A percentile compares a stretch with the other conserved stretches of the same genome.
Evolutionary conservation across 1,140 invertebrate species (phyloP).

Genomic region (Sinella curviseta): DNA sequence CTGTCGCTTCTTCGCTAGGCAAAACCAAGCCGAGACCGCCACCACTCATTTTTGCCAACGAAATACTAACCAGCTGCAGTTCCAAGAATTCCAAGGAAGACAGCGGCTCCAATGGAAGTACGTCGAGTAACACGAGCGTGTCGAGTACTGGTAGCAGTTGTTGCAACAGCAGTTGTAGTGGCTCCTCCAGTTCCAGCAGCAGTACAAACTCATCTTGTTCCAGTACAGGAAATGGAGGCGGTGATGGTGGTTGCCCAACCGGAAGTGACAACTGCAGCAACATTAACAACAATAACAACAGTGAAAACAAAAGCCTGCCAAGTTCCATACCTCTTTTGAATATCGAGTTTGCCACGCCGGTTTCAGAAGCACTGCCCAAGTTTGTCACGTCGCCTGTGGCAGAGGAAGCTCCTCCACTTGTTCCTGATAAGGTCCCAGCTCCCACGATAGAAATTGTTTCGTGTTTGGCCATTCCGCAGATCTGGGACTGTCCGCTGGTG

Average conservation of each 20-base stretch:
- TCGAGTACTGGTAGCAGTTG: neutral
- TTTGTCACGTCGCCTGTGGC: neutral
- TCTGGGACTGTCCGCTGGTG: slow-evolving; percentile 63
- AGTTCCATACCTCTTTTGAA: slow-evolving; percentile 37
- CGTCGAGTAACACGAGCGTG: neutral
- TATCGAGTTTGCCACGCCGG: slow-evolving; percentile 44
- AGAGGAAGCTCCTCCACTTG: slow-evolving; percentile 50
- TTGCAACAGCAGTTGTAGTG: neutral
- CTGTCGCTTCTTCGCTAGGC: slow-evolving; percentile 33
- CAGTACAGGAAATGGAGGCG: neutral
- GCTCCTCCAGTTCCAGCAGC: neutral
- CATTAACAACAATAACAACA: too few relatives aligned
- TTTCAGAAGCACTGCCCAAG: slow-evolving; percentile 10
- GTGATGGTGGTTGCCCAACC: neutral
- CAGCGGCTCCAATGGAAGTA: neutral
- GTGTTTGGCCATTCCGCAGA: slow-evolving; percentile 63
- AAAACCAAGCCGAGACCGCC: slow-evolving; percentile 47
- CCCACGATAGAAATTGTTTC: slow-evolving; percentile 34
- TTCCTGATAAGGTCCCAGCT: slow-evolving; percentile 53
- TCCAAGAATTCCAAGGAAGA: slow-evolving; percentile 2
- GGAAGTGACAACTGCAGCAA: too few relatives aligned
- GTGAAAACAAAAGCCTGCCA: neutral
- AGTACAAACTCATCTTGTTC: neutral
- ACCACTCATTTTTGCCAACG: slow-evolving; percentile 48
- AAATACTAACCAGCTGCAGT: slow-evolving; percentile 39